Evolutionary conservation across 2,113 vertebrate genomes (phyloP).

Genomic region (Limanda limanda): DNA sequence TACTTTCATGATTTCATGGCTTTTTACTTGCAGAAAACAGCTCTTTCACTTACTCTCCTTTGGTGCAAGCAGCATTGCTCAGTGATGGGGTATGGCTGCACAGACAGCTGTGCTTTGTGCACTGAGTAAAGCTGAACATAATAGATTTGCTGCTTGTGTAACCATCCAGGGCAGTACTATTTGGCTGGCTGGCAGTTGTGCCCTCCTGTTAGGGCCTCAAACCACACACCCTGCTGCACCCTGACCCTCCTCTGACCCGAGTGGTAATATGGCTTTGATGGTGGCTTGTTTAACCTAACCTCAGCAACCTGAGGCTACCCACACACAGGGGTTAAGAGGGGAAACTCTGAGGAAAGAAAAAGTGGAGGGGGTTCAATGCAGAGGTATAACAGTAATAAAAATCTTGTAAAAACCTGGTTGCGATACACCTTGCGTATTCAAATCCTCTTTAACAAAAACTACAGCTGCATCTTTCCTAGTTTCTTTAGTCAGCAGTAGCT

Average conservation of each 20-base stretch:
- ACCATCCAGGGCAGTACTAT: conserved; percentile 64
- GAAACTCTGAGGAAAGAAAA: conserved; percentile 46
- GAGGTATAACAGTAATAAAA: conserved; percentile 53
- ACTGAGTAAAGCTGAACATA: conserved; percentile 58
- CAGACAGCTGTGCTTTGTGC: conserved; percentile 72
- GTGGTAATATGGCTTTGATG: conserved; percentile 80
- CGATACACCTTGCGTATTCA: conserved; percentile 58
- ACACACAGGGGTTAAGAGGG: conserved; percentile 73
- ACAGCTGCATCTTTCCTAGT: conserved; percentile 46
- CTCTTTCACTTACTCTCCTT: conserved; percentile 35
- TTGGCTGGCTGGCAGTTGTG: conserved; percentile 68
- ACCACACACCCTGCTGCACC: conserved; percentile 77
- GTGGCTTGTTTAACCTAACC: conserved; percentile 81
- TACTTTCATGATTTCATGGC: conserved; percentile 66
- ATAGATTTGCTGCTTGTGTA: conserved; percentile 70
- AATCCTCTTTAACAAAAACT: conserved; percentile 45
- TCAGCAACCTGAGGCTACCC: conserved; percentile 79
- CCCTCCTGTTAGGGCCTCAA: conserved; percentile 71
- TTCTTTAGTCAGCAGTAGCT: conserved; percentile 35
- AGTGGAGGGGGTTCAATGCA: conserved; percentile 20
- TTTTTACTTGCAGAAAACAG: conserved; percentile 47
- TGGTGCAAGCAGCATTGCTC: conserved; percentile 46
- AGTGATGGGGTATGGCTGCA: conserved; percentile 51
- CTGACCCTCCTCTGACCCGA: conserved; percentile 78
- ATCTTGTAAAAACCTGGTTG: conserved; percentile 47